Evolutionary conservation across 1,140 invertebrate species (phyloP).

Genomic region (Drosophila santomea): DNA sequence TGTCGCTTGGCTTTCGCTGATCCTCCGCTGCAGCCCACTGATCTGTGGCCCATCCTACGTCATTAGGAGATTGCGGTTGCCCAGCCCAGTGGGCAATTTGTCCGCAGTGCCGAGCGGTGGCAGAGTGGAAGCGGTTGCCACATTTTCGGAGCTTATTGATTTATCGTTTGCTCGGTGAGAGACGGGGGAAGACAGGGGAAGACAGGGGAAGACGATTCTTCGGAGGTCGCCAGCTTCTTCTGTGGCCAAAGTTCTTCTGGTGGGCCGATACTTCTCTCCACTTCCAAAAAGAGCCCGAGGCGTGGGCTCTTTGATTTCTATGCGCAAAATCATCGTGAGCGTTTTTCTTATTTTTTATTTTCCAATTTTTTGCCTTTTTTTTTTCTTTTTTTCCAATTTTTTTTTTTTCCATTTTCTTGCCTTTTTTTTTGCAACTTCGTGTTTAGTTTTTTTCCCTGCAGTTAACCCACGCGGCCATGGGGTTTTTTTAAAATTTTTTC

Average conservation of each 20-base stretch:
- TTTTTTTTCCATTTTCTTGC: neutral
- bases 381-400: neutral
- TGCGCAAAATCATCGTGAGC: slow-evolving; percentile 35
- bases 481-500: neutral
- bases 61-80: slow-evolving; percentile 6
- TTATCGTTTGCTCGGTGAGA: slow-evolving; percentile 43
- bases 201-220: slow-evolving; percentile 27
- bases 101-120: slow-evolving; percentile 2
- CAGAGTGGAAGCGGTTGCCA: slow-evolving; percentile 52
- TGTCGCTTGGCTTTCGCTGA: neutral
- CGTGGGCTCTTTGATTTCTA: slow-evolving; percentile 42
- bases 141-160: slow-evolving; percentile 69
- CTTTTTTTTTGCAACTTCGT: neutral
- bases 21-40: slow-evolving; percentile 4
- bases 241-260: slow-evolving; percentile 4
- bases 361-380: neutral
- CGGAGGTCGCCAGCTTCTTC: neutral
- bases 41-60: slow-evolving; percentile 8
- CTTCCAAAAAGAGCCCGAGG: neutral
- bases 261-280: slow-evolving; percentile 6
- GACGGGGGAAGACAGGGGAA: too few relatives aligned
- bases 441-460: slow-evolving; percentile 8
- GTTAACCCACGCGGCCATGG: slow-evolving; percentile 38
- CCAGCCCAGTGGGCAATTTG: slow-evolving; percentile 21
- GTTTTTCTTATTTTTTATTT: slow-evolving; percentile 9